A percentile compares a stretch with the other conserved stretches of the same genome.
Conservation (phyloP, 1,140 invertebrate genomes). For the Coptotermes formosanus region DNA sequence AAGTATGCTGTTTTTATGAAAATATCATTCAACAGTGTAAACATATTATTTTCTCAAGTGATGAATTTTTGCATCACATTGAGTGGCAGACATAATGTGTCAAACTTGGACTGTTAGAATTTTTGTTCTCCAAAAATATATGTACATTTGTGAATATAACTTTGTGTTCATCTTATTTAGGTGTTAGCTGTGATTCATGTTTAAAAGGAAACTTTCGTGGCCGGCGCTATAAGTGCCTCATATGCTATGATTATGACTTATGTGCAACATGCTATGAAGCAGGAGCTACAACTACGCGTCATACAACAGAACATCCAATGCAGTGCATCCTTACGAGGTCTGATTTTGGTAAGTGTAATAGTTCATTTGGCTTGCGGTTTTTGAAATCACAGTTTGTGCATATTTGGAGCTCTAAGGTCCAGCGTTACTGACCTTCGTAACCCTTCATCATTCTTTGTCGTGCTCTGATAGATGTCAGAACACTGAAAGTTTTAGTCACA, state of each 20-base stretch:
- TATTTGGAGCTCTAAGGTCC: no score
- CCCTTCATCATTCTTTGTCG: no score
- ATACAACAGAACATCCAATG: conserved; percentile 95
- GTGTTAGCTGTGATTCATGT: conserved; percentile 99
- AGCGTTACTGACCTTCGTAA: no score
- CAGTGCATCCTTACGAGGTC: conserved; percentile 96
- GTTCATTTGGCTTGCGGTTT: background rate
- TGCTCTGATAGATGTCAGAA: no score
- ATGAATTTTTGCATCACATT: no score
- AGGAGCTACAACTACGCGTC: conserved; percentile 88
- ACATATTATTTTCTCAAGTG: no score
- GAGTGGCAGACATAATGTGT: no score
- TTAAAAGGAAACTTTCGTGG: conserved; percentile 97
- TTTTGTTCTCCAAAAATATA: background rate
- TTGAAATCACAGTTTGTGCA: no score
- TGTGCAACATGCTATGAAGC: conserved; percentile 95
- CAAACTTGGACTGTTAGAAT: no score
- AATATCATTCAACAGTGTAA: no score
- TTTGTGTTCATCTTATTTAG: conserved; percentile 46
- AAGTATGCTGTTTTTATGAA: no score
- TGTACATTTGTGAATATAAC: background rate
- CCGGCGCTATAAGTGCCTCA: conserved; percentile 95
- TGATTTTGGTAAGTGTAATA: conserved; percentile 79
- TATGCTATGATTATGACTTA: conserved; percentile 98
- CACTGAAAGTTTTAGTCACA: no score